A percentile compares a stretch with the other conserved stretches of the same genome.
phyloP scores from a whole-genome alignment of 1,140 invertebrate genomes.

The Diprion similis region DNA sequence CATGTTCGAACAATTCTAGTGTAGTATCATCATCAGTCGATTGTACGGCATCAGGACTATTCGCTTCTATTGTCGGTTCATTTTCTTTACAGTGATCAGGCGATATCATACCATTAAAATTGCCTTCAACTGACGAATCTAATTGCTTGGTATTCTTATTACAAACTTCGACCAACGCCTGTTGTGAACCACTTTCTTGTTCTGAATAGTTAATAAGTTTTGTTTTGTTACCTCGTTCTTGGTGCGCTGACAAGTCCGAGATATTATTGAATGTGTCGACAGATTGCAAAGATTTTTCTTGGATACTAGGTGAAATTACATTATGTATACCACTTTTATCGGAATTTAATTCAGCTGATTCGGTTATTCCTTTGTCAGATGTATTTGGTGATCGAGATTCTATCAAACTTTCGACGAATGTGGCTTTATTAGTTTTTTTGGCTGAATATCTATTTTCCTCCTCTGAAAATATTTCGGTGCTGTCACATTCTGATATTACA shows the following conservation, averaged over 20 bases:
- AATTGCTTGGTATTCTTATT: too few relatives aligned
- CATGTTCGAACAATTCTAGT: too few relatives aligned
- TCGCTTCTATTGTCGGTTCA: too few relatives aligned
- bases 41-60: too few relatives aligned
- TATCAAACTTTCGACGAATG: background rate
- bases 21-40: too few relatives aligned
- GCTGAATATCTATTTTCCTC: slow-evolving; percentile 22
- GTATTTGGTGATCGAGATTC: slow-evolving; percentile 6
- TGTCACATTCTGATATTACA: slow-evolving; percentile 42
- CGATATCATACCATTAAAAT: too few relatives aligned
- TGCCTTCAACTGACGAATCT: too few relatives aligned
- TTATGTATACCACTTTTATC: background rate
- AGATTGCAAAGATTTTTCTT: background rate
- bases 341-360: background rate
- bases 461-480: slow-evolving; percentile 42
- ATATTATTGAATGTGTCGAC: background rate
- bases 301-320: background rate
- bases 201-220: too few relatives aligned
- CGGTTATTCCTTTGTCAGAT: background rate
- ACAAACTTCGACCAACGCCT: too few relatives aligned
- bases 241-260: background rate
- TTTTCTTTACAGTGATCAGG: too few relatives aligned
- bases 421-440: background rate
- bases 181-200: too few relatives aligned
- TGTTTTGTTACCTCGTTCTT: background rate